Evolutionary conservation across 2,113 vertebrate species (phyloP).

Genomic region (Psammodynastes pulverulentus): DNA sequence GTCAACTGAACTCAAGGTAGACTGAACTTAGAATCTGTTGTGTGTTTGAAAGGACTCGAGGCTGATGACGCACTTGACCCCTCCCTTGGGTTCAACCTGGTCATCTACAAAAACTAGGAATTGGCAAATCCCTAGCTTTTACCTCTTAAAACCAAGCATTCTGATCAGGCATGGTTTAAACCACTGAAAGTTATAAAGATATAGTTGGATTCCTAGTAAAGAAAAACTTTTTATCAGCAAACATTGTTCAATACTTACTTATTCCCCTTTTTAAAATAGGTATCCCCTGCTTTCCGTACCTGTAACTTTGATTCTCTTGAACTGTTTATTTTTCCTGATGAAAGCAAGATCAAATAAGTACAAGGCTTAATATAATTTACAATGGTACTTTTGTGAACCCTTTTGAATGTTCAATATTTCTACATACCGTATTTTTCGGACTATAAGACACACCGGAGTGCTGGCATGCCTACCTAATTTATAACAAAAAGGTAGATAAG

Average conservation of each 20-base stretch:
- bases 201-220: not conserved
- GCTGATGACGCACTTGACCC: too few relatives aligned
- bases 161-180: not conserved
- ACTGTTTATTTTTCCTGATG: not conserved
- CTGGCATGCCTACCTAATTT: too few relatives aligned
- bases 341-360: not conserved
- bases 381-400: not conserved
- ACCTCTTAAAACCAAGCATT: not conserved
- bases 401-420: not conserved
- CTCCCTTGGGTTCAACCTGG: too few relatives aligned
- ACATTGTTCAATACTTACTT: not conserved
- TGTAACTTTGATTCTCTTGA: not conserved
- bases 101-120: not conserved
- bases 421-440: too few relatives aligned
- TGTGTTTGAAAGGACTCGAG: too few relatives aligned
- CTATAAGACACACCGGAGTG: too few relatives aligned
- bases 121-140: not conserved
- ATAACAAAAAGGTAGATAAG: too few relatives aligned
- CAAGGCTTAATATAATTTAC: not conserved
- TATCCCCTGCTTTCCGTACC: not conserved
- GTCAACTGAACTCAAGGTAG: too few relatives aligned
- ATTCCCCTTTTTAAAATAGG: not conserved
- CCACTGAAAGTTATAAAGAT: not conserved
- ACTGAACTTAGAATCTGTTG: too few relatives aligned
- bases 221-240: not conserved